A percentile compares a stretch with the other conserved stretches of the same genome.
Evolutionary conservation across 1,140 invertebrate species (phyloP).

Genomic region (Rhagoletis zephyria): DNA sequence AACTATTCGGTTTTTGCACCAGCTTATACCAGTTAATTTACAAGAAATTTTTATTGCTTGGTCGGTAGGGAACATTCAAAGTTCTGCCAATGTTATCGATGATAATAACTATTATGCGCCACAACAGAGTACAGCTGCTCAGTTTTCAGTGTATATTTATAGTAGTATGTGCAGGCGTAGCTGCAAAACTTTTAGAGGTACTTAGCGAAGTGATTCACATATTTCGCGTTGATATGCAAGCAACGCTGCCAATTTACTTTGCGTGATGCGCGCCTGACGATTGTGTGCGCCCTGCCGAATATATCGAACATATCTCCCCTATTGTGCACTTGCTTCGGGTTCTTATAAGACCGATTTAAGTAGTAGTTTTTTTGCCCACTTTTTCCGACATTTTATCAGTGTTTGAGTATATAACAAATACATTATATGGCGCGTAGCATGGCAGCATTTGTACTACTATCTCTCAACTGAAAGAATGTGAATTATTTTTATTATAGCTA

Average conservation of each 20-base stretch:
- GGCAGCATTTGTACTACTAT: neutral
- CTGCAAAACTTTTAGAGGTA: neutral
- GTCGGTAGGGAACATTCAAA: no score
- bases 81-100: no score
- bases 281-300: neutral
- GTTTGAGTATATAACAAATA: neutral
- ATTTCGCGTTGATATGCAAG: neutral
- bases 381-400: neutral
- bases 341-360: neutral
- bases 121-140: no score
- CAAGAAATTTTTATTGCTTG: no score
- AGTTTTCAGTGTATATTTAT: no score
- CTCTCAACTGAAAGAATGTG: conserved; percentile 15
- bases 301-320: neutral
- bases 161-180: no score
- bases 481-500: neutral
- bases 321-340: neutral
- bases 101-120: no score
- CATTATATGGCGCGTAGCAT: neutral
- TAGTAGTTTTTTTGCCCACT: neutral
- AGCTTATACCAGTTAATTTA: no score
- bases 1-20: no score
- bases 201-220: neutral
- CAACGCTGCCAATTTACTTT: neutral
- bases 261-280: neutral